These are phyloP conservation scores for Meiosimyza decipiens DNA, from an alignment of 2,888 invertebrate species.

Conservation along the genomic window DNA sequence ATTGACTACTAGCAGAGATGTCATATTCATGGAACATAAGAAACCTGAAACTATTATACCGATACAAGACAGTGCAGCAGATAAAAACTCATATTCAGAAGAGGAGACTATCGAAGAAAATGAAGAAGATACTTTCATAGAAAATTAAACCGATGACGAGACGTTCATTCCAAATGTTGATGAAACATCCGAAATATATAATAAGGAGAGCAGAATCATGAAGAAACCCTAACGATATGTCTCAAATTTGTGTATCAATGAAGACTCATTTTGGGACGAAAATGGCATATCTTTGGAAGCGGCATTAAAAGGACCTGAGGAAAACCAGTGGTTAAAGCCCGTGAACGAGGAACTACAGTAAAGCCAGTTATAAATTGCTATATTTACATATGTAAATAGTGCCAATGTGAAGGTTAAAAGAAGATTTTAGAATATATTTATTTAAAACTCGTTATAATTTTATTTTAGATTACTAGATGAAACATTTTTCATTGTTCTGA, in stretches of 20 bases:
- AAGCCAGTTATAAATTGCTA: no score
- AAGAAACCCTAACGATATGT: conserved; percentile 5
- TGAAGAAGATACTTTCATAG: background rate
- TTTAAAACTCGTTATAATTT: no score
- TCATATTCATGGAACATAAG: conserved; percentile 1
- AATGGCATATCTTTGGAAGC: no score
- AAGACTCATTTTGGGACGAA: background rate
- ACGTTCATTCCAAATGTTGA: background rate
- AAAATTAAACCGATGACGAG: background rate
- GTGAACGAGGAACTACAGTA: background rate
- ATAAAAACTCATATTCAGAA: background rate
- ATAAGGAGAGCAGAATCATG: background rate
- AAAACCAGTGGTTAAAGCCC: background rate
- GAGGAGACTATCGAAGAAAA: background rate
- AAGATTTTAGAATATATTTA: no score
- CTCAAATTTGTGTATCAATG: background rate
- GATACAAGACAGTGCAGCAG: background rate
- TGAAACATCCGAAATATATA: background rate
- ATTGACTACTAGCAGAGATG: background rate
- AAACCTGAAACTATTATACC: background rate
- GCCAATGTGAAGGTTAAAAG: no score
- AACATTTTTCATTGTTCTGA: no score
- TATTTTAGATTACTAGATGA: no score
- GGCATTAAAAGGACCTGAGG: background rate
- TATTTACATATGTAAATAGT: no score